Conservation (phyloP, 2,797 vertebrate genomes). For the Margarornis squamiger region DNA sequence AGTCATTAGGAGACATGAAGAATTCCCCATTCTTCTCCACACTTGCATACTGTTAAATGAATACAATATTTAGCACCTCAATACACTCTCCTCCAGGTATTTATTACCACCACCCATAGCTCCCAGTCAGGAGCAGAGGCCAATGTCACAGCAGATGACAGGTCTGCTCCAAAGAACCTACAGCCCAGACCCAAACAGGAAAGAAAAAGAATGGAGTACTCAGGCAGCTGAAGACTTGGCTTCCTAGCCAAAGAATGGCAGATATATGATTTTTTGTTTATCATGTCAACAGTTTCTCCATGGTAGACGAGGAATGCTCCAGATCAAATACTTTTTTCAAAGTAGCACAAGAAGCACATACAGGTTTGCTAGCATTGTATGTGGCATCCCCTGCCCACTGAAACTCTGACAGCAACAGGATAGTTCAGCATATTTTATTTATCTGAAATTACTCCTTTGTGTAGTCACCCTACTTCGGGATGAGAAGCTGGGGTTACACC, state of each 20-base stretch:
- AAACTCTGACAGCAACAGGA: neutral
- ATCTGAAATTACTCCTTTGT: neutral
- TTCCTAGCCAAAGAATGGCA: neutral
- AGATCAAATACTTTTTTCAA: accelerated
- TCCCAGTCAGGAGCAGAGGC: neutral
- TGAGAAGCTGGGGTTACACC: neutral
- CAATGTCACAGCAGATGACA: neutral
- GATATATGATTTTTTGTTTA: neutral
- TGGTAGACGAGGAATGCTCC: neutral
- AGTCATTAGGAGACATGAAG: slow-evolving; percentile 87
- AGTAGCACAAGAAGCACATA: neutral
- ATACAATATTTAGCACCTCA: slow-evolving; percentile 18
- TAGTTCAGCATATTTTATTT: neutral
- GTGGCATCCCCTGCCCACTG: neutral
- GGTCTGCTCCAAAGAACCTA: neutral
- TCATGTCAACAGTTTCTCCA: neutral
- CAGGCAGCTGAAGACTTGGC: neutral
- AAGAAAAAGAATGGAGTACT: neutral
- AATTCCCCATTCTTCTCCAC: slow-evolving; percentile 85
- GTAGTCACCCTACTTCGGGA: neutral
- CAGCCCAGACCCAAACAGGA: neutral
- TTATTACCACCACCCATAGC: neutral
- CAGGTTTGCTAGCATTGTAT: neutral
- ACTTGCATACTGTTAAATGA: slow-evolving; percentile 82
- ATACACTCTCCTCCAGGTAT: neutral